phyloP scores from a whole-genome alignment of 2,797 vertebrate species.

The Semaprochilodus insignis region DNA sequence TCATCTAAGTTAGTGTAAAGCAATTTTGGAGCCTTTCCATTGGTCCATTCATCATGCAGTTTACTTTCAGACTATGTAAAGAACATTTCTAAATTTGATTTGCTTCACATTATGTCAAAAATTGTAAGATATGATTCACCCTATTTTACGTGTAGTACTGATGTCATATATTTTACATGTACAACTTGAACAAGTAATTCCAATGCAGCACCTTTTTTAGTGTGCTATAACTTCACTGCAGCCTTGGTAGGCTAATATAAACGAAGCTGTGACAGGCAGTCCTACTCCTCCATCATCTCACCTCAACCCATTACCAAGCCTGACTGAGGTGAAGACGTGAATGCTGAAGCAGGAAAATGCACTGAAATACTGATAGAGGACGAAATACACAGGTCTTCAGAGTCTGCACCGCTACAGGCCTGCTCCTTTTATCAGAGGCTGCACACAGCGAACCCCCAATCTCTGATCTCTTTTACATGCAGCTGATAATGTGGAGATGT shows the following conservation, averaged over 20 bases:
- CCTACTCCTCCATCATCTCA: background rate
- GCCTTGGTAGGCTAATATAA: background rate
- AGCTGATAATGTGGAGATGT: slow-evolving; percentile 14
- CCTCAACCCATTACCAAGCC: background rate
- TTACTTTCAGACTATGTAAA: no score
- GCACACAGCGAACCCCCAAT: slow-evolving; percentile 24
- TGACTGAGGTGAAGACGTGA: background rate
- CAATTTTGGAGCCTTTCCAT: no score
- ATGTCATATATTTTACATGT: no score
- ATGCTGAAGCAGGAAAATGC: background rate
- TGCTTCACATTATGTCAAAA: no score
- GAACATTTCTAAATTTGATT: no score
- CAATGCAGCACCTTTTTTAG: no score
- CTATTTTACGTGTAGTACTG: no score
- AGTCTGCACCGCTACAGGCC: background rate
- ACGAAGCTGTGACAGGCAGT: background rate
- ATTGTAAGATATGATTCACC: no score
- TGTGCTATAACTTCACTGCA: no score
- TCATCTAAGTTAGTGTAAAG: no score
- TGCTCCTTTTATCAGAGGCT: slow-evolving; percentile 7
- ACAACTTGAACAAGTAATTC: no score
- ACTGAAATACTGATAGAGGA: background rate
- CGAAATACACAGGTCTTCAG: background rate
- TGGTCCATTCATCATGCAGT: no score
- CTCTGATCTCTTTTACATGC: background rate